These are phyloP conservation scores for Knipowitschia caucasica DNA, from an alignment of 2,797 vertebrate species.

Conservation along the genomic window DNA sequence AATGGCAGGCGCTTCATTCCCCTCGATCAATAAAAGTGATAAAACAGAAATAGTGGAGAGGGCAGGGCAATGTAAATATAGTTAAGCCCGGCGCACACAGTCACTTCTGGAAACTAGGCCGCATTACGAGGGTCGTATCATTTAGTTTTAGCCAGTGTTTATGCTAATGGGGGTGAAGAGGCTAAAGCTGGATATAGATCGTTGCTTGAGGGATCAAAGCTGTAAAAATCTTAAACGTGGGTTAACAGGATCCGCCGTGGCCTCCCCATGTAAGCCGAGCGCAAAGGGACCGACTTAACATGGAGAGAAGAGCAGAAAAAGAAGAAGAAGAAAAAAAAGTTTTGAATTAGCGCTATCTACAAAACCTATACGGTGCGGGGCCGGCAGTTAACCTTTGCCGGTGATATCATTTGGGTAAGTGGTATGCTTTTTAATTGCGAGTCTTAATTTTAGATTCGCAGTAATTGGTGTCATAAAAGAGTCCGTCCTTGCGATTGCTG, in stretches of 20 bases:
- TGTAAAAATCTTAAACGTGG: slow-evolving; percentile 35
- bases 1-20: slow-evolving; percentile 7
- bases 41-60: neutral
- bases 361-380: slow-evolving; percentile 48
- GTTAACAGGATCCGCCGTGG: slow-evolving; percentile 49
- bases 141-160: slow-evolving; percentile 40
- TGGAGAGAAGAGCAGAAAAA: neutral
- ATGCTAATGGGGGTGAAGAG: slow-evolving; percentile 52
- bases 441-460: slow-evolving; percentile 64
- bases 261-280: slow-evolving; percentile 38
- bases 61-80: neutral
- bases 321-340: slow-evolving; percentile 9
- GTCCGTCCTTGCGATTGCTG: slow-evolving; percentile 41
- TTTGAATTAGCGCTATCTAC: slow-evolving; percentile 31
- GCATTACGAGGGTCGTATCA: slow-evolving; percentile 19
- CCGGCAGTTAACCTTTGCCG: slow-evolving; percentile 60
- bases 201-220: slow-evolving; percentile 45
- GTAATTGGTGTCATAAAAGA: slow-evolving; percentile 54
- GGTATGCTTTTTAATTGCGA: slow-evolving; percentile 58
- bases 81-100: neutral
- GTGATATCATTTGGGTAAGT: slow-evolving; percentile 62
- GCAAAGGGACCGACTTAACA: slow-evolving; percentile 36
- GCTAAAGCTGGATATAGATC: slow-evolving; percentile 49
- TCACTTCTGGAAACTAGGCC: slow-evolving; percentile 32
- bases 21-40: slow-evolving; percentile 11